These are phyloP conservation scores for Chinchilla lanigera DNA, from an alignment of 2,113 vertebrate species.

Conservation along the genomic window DNA sequence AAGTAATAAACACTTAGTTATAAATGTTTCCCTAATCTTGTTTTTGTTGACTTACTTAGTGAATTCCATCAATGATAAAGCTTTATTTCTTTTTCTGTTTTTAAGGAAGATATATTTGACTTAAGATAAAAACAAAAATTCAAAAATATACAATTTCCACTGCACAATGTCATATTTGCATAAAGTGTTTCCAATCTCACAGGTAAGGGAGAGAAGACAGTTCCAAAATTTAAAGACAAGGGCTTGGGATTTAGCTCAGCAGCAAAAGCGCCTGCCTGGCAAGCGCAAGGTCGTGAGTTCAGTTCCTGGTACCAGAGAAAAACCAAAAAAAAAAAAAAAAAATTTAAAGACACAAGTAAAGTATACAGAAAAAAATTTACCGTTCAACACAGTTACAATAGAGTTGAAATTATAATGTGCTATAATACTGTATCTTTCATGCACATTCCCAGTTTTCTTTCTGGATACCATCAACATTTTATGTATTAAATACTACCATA, in stretches of 20 bases:
- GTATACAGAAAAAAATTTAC: background rate
- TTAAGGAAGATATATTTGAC: conserved; percentile 31
- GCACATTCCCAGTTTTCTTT: conserved; percentile 15
- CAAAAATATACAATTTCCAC: background rate
- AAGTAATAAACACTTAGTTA: background rate
- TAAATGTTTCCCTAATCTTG: conserved; percentile 25
- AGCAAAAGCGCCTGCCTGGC: no score
- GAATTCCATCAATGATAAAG: conserved; percentile 13
- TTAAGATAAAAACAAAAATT: conserved; percentile 27
- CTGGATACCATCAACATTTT: background rate
- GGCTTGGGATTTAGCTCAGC: no score
- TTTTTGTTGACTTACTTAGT: conserved; percentile 19
- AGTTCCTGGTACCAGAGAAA: no score
- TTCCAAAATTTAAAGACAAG: conserved; percentile 9
- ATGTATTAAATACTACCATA: background rate
- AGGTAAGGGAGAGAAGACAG: background rate
- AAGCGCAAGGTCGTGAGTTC: no score
- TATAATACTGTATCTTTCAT: background rate
- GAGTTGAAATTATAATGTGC: background rate
- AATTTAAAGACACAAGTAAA: background rate
- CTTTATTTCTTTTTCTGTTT: background rate
- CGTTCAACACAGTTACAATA: background rate
- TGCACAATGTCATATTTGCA: background rate
- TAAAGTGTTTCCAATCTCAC: background rate
- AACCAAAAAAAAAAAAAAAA: no score